A percentile compares a stretch with the other conserved stretches of the same genome.
phyloP scores from a whole-genome alignment of 2,888 invertebrate species.

The Cerceris ruficornis region DNA sequence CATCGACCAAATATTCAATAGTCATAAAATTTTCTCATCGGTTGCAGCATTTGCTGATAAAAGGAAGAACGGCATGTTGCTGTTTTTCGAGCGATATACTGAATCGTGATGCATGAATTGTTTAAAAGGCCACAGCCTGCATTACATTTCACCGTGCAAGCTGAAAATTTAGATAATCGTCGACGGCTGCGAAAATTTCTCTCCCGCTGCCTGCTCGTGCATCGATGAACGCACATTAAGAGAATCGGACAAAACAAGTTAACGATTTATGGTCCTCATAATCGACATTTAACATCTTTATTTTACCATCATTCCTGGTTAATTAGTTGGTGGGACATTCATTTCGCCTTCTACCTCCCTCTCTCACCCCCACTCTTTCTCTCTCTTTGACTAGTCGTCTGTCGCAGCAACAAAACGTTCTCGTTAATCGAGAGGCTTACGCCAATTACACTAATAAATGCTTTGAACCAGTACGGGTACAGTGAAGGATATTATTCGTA shows the following conservation, averaged over 20 bases:
- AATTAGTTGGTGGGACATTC: slow-evolving; percentile 49
- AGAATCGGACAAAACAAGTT: slow-evolving; percentile 26
- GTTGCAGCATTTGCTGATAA: slow-evolving; percentile 26
- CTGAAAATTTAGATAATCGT: slow-evolving; percentile 70
- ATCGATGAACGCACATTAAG: slow-evolving; percentile 15
- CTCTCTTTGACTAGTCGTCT: slow-evolving; percentile 4
- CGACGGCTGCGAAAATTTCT: slow-evolving; percentile 32
- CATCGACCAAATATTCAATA: not conserved
- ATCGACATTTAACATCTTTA: slow-evolving; percentile 58
- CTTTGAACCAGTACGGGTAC: slow-evolving; percentile 26
- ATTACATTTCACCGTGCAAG: slow-evolving; percentile 37
- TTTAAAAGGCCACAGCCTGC: slow-evolving; percentile 57
- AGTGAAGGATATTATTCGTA: slow-evolving; percentile 47
- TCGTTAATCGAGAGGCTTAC: slow-evolving; percentile 64
- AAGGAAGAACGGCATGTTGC: not conserved
- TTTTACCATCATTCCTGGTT: slow-evolving; percentile 40
- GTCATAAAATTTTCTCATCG: slow-evolving; percentile 42
- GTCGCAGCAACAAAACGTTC: slow-evolving; percentile 43
- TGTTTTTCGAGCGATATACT: slow-evolving; percentile 56
- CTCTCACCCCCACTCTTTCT: too few species aligned
- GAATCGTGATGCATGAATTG: slow-evolving; percentile 70
- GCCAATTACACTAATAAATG: slow-evolving; percentile 62
- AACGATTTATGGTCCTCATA: slow-evolving; percentile 47
- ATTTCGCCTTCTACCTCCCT: slow-evolving; percentile 30
- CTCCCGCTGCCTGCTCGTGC: not conserved